Evolutionary conservation across 2,888 invertebrate species (phyloP).

Genomic region (Eurytoma adleriae): DNA sequence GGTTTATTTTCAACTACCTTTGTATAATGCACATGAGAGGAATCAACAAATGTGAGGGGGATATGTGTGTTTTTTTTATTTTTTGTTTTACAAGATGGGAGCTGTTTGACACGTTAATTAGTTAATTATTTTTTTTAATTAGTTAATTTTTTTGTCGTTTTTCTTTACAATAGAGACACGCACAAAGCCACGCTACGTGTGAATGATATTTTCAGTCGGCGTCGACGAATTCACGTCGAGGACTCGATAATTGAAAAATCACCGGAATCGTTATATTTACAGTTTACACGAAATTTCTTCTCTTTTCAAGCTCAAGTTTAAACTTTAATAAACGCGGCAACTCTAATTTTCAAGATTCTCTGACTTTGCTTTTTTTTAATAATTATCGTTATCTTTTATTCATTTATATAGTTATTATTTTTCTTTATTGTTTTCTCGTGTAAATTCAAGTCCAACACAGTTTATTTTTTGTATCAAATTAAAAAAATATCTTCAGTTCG

Average conservation of each 20-base stretch:
- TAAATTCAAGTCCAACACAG: conserved; percentile 40
- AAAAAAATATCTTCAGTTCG: conserved; percentile 55
- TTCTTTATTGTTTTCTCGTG: conserved; percentile 23
- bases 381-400: conserved; percentile 4
- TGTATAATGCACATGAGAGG: conserved; percentile 51
- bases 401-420: conserved; percentile 25
- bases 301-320: conserved; percentile 51
- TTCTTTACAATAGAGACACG: conserved; percentile 42
- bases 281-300: conserved; percentile 3
- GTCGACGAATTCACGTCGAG: conserved; percentile 20
- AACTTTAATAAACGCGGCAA: conserved; percentile 32
- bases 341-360: conserved; percentile 40
- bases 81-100: conserved; percentile 28
- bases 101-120: conserved; percentile 46
- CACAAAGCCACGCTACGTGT: conserved; percentile 53
- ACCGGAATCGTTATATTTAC: conserved; percentile 41
- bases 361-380: conserved; percentile 29
- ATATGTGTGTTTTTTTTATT: conserved; percentile 48
- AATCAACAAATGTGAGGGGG: conserved; percentile 49
- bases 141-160: conserved; percentile 29
- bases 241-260: conserved; percentile 45
- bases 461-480: conserved; percentile 49
- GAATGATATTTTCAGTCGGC: conserved; percentile 49
- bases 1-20: conserved; percentile 13
- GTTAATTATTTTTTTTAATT: background rate